Percentiles rank a stretch among this genome's conserved stretches.
Evolutionary conservation across 2,797 vertebrate species (phyloP).

Genomic region (Lophius americanus): DNA sequence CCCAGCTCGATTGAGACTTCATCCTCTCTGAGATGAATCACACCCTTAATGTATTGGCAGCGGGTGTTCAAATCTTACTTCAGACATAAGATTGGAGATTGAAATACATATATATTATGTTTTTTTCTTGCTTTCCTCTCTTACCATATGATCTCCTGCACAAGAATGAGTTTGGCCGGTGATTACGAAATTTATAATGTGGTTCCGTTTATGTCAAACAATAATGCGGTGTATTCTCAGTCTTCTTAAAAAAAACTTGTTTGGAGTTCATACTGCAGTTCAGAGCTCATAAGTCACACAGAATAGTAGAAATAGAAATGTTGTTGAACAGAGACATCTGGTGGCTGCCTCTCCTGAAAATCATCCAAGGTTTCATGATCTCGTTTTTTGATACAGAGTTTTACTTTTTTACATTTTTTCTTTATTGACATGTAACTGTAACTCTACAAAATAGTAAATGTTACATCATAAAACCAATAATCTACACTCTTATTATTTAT

Average conservation of each 20-base stretch:
- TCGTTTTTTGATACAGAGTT: neutral
- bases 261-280: neutral
- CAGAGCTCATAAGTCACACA: constrained; percentile 1
- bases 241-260: constrained; percentile 22
- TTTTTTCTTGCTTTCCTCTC: constrained; percentile 14
- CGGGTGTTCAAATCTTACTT: neutral
- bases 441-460: neutral
- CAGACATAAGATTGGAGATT: constrained; percentile 3
- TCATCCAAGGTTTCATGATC: neutral
- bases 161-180: too few species aligned
- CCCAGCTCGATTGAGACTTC: constrained; percentile 12
- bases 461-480: neutral
- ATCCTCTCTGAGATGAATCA: constrained; percentile 5
- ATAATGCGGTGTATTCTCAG: neutral
- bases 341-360: constrained; percentile 31
- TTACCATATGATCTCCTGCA: constrained; percentile 18
- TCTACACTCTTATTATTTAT: too few species aligned
- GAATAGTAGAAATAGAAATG: neutral
- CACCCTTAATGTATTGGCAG: neutral
- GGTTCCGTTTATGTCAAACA: too few species aligned
- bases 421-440: neutral
- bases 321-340: constrained; percentile 68
- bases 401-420: neutral
- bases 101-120: neutral
- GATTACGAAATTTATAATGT: too few species aligned